Evolutionary conservation across 1,140 invertebrate genomes (phyloP), one percentile per base, ranked within the genome.

Genomic region (Drosophila truncata): DNA sequence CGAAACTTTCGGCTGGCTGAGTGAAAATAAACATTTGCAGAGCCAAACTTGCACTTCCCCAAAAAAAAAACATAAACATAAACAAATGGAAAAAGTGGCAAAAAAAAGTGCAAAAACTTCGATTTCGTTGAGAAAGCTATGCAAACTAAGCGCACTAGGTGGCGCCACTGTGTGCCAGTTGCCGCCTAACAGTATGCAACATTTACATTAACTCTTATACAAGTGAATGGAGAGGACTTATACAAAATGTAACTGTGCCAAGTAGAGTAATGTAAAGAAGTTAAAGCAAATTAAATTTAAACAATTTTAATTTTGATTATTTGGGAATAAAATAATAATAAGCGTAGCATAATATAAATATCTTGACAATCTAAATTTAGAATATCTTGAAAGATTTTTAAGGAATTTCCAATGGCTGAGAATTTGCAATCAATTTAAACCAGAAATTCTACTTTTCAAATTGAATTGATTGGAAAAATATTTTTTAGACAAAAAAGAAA

Each of bases 11-110:
- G 47, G 16, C 11, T 61, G 52, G 62, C 54, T 18, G 2, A 59
- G 70, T 52, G 59, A 71, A 78, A 46, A 54, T 41, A n/a, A 33
- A 57, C 29, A 57, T 11, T 46, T 55, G 52, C 52, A 55, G 9
- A 55, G 59, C 52, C 64, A 62, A 81, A 73, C 75, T 77, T 75
- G 57, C 66, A 74, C 67, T 72, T 52, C 52, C 52, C 20, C 57
- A 16, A 42, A 61, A 39, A 35, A n/a, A n/a, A n/a, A n/a, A n/a
- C n/a, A n/a, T n/a, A n/a, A 23, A 44, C 9, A 27, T 11, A 42
- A 37, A 49, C 25, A 29, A 4, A 16, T 23, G 31, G 52, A 23
- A 54, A 33, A 35, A 23, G 7, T 10, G 9, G 18, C 50, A 0
- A 35, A 35, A 73, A 73, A 74, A 54, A 6, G 25, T 16, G 37